phyloP scores from a whole-genome alignment of 1,140 invertebrate genomes.

The Halotydeus destructor region DNA sequence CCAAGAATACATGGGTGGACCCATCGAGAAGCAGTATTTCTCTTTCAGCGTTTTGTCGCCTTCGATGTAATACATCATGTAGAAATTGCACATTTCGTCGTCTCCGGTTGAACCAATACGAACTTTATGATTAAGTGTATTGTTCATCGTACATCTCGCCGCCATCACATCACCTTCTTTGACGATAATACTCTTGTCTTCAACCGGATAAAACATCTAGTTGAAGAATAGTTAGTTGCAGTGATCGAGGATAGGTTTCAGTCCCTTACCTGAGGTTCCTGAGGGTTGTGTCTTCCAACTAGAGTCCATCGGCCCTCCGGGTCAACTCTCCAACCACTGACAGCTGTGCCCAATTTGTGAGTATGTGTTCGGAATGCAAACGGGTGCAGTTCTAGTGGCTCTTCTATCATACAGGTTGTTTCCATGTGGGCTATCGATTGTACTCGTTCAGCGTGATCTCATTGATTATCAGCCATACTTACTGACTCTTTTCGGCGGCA shows the following conservation, averaged over 20 bases:
- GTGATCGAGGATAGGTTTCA: not conserved
- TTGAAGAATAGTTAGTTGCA: constrained; percentile 14
- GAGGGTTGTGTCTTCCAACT: constrained; percentile 72
- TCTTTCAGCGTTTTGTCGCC: constrained; percentile 47
- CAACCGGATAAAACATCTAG: constrained; percentile 78
- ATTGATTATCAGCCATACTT: constrained; percentile 1
- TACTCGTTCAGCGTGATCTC: not conserved
- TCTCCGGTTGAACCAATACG: constrained; percentile 60
- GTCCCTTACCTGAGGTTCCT: constrained; percentile 45
- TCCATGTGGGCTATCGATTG: constrained; percentile 53
- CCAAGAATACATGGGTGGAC: constrained; percentile 67
- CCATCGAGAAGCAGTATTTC: constrained; percentile 65
- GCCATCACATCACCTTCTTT: constrained; percentile 52
- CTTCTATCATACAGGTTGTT: constrained; percentile 51
- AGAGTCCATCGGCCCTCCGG: constrained; percentile 45
- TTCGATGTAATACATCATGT: constrained; percentile 91
- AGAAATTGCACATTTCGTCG: constrained; percentile 99
- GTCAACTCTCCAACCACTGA: constrained; percentile 60
- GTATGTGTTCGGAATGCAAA: constrained; percentile 90
- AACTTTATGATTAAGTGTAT: constrained; percentile 36
- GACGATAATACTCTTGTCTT: constrained; percentile 31
- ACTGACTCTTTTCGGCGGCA: constrained; percentile 37
- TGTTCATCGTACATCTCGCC: constrained; percentile 75
- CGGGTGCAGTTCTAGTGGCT: constrained; percentile 66
- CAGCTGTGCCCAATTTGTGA: constrained; percentile 61